Conservation (phyloP, 2,113 vertebrate species). For the Sigmodon hispidus region DNA sequence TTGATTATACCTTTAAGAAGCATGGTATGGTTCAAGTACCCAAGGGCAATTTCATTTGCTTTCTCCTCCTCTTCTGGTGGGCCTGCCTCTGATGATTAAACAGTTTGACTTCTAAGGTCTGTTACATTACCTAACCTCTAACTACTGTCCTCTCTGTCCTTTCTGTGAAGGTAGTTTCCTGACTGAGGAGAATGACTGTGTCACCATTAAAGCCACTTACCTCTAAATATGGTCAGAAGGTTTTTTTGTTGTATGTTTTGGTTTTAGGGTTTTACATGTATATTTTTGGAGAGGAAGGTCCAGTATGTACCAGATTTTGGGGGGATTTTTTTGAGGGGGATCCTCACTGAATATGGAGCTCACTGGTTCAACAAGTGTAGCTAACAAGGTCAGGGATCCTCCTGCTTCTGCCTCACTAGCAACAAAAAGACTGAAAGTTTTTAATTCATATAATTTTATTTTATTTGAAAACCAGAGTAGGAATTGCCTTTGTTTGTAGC, state of each 20-base stretch:
- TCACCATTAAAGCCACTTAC: background rate
- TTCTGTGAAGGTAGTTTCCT: constrained; percentile 44
- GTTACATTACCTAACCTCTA: background rate
- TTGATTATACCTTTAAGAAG: background rate
- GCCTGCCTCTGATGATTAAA: background rate
- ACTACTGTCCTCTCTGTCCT: background rate
- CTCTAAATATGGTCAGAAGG: background rate
- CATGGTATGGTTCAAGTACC: background rate
- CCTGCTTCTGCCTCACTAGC: background rate
- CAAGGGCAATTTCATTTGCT: background rate
- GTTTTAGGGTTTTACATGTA: background rate
- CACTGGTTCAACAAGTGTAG: background rate
- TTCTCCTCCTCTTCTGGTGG: background rate
- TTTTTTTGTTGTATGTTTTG: background rate
- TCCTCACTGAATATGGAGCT: background rate
- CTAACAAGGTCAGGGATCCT: background rate
- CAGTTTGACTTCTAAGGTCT: background rate
- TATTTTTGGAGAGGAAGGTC: background rate
- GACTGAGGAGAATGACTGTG: background rate
- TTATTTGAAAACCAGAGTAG: constrained; percentile 80
- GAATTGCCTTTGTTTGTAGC: constrained; percentile 59
- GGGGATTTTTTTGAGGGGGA: background rate
- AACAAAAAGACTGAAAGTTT: constrained; percentile 29
- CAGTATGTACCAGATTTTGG: background rate
- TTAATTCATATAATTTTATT: constrained; percentile 60